phyloP scores from a whole-genome alignment of 2,113 vertebrate species.

The Naja naja region DNA sequence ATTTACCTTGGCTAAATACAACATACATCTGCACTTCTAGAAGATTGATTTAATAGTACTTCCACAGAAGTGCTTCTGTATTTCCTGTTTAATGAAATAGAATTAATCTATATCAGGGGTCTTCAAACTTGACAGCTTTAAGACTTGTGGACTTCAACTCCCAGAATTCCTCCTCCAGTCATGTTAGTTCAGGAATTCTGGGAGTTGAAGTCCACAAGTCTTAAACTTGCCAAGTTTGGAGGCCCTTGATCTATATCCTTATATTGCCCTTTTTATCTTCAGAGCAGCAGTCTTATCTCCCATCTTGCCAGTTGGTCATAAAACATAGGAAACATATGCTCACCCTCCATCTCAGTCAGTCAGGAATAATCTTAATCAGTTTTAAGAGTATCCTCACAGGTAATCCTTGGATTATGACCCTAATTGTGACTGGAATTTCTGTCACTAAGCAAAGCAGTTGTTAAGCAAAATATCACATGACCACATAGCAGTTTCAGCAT shows the following conservation, averaged over 20 bases:
- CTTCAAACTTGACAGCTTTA: too few species aligned
- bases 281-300: not conserved
- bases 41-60: not conserved
- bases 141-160: too few species aligned
- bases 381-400: not conserved
- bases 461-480: not conserved
- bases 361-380: not conserved
- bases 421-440: not conserved
- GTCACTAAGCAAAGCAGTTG: not conserved
- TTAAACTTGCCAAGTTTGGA: too few species aligned
- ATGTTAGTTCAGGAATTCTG: too few species aligned
- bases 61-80: not conserved
- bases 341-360: not conserved
- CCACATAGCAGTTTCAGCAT: not conserved
- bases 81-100: not conserved
- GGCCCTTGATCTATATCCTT: not conserved
- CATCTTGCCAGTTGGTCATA: not conserved
- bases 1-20: not conserved
- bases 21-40: not conserved
- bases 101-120: not conserved
- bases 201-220: too few species aligned
- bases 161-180: too few species aligned
- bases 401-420: not conserved
- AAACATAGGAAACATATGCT: not conserved
- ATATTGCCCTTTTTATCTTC: not conserved